phyloP scores from a whole-genome alignment of 2,888 invertebrate species.

The Cerastoderma edule region DNA sequence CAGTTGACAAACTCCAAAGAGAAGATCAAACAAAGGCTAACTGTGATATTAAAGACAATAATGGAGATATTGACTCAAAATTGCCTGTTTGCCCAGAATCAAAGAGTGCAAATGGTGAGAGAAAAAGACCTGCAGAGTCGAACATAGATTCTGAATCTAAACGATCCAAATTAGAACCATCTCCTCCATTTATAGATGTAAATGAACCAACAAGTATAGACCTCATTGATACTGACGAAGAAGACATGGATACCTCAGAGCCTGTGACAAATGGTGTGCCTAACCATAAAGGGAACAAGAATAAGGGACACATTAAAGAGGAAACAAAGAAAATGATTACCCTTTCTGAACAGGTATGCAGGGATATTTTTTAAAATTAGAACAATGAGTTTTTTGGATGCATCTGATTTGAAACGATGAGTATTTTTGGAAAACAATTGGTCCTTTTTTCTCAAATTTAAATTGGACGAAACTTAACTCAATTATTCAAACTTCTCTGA shows the following conservation, averaged over 20 bases:
- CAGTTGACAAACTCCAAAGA: too few species aligned
- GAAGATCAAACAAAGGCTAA: too few species aligned
- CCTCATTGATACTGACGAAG: slow-evolving; percentile 64
- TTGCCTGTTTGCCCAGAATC: too few species aligned
- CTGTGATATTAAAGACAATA: not conserved
- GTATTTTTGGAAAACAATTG: too few species aligned
- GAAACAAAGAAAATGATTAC: slow-evolving; percentile 32
- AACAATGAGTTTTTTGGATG: too few species aligned
- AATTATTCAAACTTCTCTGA: too few species aligned
- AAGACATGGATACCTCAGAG: slow-evolving; percentile 31
- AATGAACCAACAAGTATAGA: slow-evolving; percentile 60
- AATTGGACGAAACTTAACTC: too few species aligned
- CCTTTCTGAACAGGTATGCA: slow-evolving; percentile 32
- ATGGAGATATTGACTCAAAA: too few species aligned
- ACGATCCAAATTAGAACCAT: slow-evolving; percentile 61
- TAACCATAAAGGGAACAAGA: not conserved
- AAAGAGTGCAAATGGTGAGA: slow-evolving; percentile 33
- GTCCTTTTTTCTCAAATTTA: too few species aligned
- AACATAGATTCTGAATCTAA: slow-evolving; percentile 55
- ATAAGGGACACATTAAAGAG: slow-evolving; percentile 17
- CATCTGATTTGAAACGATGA: too few species aligned
- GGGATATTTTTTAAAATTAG: too few species aligned
- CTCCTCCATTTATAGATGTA: too few species aligned
- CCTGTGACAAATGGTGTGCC: slow-evolving; percentile 1
- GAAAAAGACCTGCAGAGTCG: slow-evolving; percentile 62